Evolutionary conservation across 2,113 vertebrate genomes (phyloP).

Genomic region (Mormyrus lacerda): DNA sequence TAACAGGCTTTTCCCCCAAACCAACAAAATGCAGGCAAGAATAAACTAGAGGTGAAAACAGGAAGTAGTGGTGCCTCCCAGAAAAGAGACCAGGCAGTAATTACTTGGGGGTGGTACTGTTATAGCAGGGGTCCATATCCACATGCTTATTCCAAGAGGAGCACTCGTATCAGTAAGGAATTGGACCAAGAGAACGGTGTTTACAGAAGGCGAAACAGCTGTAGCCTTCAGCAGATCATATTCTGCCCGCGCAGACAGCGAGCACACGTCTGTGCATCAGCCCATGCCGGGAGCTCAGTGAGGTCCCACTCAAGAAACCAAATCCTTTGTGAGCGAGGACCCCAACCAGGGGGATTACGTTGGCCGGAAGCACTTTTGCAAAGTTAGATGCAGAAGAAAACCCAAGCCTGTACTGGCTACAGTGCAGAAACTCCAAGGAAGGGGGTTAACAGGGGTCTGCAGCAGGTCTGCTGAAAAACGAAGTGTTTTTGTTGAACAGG

Average conservation of each 20-base stretch:
- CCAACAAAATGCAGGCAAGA: neutral
- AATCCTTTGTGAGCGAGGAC: neutral
- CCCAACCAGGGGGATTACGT: neutral
- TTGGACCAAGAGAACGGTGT: neutral
- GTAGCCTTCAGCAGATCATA: neutral
- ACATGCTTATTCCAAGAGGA: neutral
- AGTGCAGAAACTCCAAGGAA: slow-evolving; percentile 13
- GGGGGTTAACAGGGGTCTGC: slow-evolving; percentile 18
- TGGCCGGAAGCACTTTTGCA: neutral
- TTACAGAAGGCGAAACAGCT: neutral
- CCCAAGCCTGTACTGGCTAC: neutral
- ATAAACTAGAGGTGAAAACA: neutral
- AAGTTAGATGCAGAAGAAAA: neutral
- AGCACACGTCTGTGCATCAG: neutral
- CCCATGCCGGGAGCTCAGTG: neutral
- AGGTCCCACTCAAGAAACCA: neutral
- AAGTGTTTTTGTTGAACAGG: slow-evolving; percentile 27
- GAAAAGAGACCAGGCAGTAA: neutral
- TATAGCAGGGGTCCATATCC: neutral
- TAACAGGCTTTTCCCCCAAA: neutral
- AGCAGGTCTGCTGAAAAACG: slow-evolving; percentile 10
- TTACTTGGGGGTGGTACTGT: neutral
- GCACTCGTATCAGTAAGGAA: neutral
- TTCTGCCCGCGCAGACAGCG: neutral
- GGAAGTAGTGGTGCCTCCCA: neutral